Evolutionary conservation across 2,113 vertebrate species (phyloP), one percentile per base, ranked within the genome.

Genomic region (Pelecanus crispus): DNA sequence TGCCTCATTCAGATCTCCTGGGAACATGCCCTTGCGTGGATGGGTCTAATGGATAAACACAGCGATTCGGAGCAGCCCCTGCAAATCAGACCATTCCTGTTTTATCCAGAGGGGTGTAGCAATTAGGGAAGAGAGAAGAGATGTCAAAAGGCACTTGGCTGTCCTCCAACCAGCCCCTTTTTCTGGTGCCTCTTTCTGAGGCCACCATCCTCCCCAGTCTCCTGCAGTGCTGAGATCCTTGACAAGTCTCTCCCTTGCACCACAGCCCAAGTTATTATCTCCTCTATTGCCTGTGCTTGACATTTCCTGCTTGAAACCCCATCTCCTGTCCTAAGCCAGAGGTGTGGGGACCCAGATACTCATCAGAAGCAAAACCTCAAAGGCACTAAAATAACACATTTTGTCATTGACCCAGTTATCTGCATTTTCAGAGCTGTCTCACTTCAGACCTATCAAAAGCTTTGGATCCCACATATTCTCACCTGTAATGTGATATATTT

Each of bases 401-500:
- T 94, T 94, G 65, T 85, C 62, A 55, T 25, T 87, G 78, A 93
- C 90, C 81, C 81, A 81, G 58, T 94, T 95, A 88, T 90, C 45
- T 90, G 42, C 18, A 2, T 92, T 93, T 95, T 93, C 81, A 94
- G 45, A 91, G 44, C 90, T 91, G 58, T 82, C 71, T 75, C 45
- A 53, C 49, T 96, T 96, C 66, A 96, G 78, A 87, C 17, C 15
- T 58, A 38, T 88, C 62, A 83, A 38, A 94, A 86, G 55, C 28
- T 94, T 95, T 93, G 85, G 28, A 96, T 96, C 81, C 67, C 81
- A 88, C 78, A 13, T 82, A 73, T 91, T 97, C 78, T 96, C 92
- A 96, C 93, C 90, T 97, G 95, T 90, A 95, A 94, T 82, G 79
- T 96, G 95, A 95, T 95, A 87, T 55, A 65, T 91, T 94, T 94